A percentile compares a stretch with the other conserved stretches of the same genome.
phyloP scores from a whole-genome alignment of 2,113 vertebrate species.

The Ginglymostoma cirratum region DNA sequence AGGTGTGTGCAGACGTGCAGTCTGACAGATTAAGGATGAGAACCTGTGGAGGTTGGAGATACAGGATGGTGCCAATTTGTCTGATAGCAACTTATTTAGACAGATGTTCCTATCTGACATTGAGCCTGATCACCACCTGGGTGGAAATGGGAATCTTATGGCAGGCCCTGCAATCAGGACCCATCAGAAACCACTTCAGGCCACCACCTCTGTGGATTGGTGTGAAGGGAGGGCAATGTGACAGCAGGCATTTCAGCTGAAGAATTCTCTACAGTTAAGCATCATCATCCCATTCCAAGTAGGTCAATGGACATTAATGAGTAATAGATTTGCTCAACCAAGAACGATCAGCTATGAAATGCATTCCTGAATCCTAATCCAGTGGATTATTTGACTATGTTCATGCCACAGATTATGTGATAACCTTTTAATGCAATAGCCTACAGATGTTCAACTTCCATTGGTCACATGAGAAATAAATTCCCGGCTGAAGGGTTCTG shows the following conservation, averaged over 20 bases:
- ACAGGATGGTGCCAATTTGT: background rate
- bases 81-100: background rate
- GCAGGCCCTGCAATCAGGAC: background rate
- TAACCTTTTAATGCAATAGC: background rate
- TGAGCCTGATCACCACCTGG: too few species aligned
- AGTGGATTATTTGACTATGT: background rate
- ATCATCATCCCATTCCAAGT: background rate
- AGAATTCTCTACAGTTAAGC: background rate
- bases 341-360: background rate
- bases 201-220: background rate
- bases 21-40: background rate
- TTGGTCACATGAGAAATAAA: background rate
- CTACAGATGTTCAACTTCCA: background rate
- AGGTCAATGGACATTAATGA: background rate
- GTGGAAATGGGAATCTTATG: background rate
- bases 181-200: background rate
- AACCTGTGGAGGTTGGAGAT: background rate
- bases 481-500: background rate
- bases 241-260: background rate
- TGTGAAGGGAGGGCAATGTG: background rate
- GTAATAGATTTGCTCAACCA: background rate
- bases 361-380: background rate
- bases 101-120: background rate
- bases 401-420: background rate
- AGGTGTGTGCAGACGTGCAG: background rate